These are phyloP conservation scores for Ptychochromis oligacanthus DNA, from an alignment of 2,113 vertebrate species.

Conservation along the genomic window DNA sequence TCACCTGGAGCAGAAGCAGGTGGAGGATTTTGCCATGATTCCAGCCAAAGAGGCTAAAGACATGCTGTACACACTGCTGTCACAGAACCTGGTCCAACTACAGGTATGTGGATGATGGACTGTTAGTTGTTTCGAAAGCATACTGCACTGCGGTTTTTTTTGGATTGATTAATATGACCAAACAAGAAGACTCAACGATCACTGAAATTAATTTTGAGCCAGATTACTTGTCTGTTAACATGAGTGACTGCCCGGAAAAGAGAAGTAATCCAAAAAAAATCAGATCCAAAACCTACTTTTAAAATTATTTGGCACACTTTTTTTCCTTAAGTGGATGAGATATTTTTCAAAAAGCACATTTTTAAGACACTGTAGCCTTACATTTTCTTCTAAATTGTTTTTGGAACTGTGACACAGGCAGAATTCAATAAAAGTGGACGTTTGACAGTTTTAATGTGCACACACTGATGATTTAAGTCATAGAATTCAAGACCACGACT, in stretches of 20 bases:
- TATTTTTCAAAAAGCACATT: no score
- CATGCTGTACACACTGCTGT: slow-evolving; percentile 95
- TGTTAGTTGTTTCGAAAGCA: background rate
- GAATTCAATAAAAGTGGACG: background rate
- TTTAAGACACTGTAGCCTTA: no score
- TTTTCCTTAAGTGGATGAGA: no score
- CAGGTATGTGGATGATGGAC: slow-evolving; percentile 79
- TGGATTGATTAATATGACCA: background rate
- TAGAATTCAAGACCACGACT: background rate
- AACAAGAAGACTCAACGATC: background rate
- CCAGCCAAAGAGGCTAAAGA: slow-evolving; percentile 98
- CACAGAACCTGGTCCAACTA: slow-evolving; percentile 88
- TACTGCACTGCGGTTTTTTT: background rate
- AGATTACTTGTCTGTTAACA: background rate
- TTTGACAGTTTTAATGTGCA: background rate
- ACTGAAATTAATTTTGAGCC: background rate
- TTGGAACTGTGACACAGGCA: background rate
- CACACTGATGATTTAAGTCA: no score
- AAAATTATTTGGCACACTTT: no score
- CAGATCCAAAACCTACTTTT: no score
- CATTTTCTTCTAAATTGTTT: background rate
- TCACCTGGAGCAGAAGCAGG: slow-evolving; percentile 96
- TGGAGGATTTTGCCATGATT: slow-evolving; percentile 98
- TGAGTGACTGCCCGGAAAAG: background rate
- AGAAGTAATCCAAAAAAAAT: background rate